phyloP scores from a whole-genome alignment of 2,888 invertebrate species.

The Dioctria rufipes region DNA sequence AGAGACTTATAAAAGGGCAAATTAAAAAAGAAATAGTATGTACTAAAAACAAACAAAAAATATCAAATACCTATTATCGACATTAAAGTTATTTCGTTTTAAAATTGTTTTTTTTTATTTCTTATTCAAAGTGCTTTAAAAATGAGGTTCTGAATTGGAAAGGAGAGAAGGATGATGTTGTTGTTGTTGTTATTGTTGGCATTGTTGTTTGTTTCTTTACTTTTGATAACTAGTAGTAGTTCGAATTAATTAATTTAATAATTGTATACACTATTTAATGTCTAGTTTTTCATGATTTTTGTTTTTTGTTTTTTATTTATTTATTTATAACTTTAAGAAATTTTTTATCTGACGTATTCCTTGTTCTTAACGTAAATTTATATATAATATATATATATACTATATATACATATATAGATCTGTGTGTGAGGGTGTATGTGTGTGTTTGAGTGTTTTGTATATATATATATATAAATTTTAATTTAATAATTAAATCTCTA shows the following conservation, averaged over 20 bases:
- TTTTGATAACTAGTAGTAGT: background rate
- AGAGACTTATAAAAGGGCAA: no score
- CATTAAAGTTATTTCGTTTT: slow-evolving; percentile 16
- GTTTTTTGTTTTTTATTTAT: background rate
- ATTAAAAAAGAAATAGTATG: no score
- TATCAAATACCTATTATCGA: no score
- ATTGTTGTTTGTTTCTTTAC: slow-evolving; percentile 26
- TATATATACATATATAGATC: background rate
- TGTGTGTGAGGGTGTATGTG: background rate
- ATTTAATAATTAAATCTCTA: slow-evolving; percentile 39
- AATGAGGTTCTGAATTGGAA: slow-evolving; percentile 10
- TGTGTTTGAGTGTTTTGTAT: no score
- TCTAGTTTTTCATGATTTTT: background rate
- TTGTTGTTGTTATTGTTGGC: slow-evolving; percentile 27
- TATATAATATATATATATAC: background rate
- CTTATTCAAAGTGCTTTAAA: slow-evolving; percentile 8
- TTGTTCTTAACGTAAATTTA: slow-evolving; percentile 42
- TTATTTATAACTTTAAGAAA: slow-evolving; percentile 12
- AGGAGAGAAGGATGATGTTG: slow-evolving; percentile 3
- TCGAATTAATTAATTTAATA: slow-evolving; percentile 18
- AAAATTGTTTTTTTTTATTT: background rate
- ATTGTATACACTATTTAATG: slow-evolving; percentile 35
- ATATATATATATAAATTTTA: slow-evolving; percentile 39
- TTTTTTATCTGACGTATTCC: slow-evolving; percentile 32
- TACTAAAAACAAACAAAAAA: no score